Percentiles rank a stretch among this genome's conserved stretches.
Evolutionary conservation across 1,140 invertebrate species (phyloP).

Genomic region (Lethocerus indicus): DNA sequence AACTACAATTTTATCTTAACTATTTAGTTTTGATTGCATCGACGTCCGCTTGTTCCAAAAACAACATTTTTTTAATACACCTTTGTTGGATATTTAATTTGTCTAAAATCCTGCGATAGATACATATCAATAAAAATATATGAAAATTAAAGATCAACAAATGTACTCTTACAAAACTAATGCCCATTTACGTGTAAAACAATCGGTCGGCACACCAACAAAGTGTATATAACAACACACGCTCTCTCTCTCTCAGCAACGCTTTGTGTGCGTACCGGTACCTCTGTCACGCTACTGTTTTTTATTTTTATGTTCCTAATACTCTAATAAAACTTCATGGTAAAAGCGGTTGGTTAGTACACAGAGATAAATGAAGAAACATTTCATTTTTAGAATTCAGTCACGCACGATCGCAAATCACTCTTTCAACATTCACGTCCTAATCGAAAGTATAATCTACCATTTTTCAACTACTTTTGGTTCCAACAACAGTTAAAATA

Average conservation of each 20-base stretch:
- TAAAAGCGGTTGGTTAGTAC: conserved; percentile 15
- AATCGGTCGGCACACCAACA: conserved; percentile 4
- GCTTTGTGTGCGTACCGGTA: conserved; percentile 10
- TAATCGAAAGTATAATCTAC: conserved; percentile 10
- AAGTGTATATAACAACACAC: conserved; percentile 2
- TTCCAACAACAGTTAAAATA: conserved; percentile 19
- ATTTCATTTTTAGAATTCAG: conserved; percentile 12
- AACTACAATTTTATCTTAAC: not conserved
- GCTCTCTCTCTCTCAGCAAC: not conserved
- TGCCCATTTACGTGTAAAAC: conserved; percentile 3
- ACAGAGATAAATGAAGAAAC: conserved; percentile 14
- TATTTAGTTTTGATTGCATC: conserved; percentile 9
- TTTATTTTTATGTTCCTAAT: conserved; percentile 7
- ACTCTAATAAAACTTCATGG: conserved; percentile 13
- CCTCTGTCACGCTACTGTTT: conserved; percentile 6
- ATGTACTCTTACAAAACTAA: too few species aligned
- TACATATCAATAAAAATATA: conserved; percentile 3
- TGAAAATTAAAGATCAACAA: conserved; percentile 3
- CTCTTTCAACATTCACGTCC: conserved; percentile 8
- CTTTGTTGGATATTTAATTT: conserved; percentile 5
- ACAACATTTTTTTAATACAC: not conserved
- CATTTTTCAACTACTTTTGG: conserved; percentile 16
- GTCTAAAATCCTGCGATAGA: too few species aligned
- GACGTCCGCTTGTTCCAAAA: too few species aligned
- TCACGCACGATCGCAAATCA: conserved; percentile 11